Conservation (phyloP, 2,113 vertebrate genomes). For the Sinocyclocheilus anshuiensis region DNA sequence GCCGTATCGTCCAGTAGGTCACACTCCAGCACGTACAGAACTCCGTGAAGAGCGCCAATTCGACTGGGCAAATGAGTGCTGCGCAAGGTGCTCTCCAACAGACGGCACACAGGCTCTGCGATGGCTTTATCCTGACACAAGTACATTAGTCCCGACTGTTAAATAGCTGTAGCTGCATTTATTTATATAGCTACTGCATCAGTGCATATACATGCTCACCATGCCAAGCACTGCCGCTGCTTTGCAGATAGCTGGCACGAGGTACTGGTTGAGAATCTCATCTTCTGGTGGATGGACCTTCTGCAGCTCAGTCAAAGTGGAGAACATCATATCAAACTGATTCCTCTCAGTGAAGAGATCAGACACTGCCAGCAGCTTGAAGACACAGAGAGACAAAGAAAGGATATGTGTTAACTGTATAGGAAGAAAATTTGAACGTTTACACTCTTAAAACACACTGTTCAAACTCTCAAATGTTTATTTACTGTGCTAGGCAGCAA, state of each 20-base stretch:
- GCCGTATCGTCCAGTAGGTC: constrained; percentile 96
- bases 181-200: background rate
- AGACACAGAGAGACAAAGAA: background rate
- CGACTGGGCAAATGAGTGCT: constrained; percentile 93
- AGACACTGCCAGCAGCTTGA: constrained; percentile 92
- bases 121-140: constrained; percentile 87
- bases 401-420: background rate
- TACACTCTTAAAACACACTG: no score
- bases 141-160: background rate
- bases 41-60: constrained; percentile 91
- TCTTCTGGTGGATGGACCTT: constrained; percentile 93
- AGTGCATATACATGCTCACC: constrained; percentile 76
- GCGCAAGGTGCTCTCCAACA: constrained; percentile 89
- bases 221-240: constrained; percentile 96
- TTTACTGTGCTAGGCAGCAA: no score
- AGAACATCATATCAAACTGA: constrained; percentile 98
- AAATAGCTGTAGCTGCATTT: background rate
- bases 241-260: constrained; percentile 95
- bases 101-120: constrained; percentile 90
- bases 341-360: constrained; percentile 97
- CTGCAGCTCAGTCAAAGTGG: constrained; percentile 87
- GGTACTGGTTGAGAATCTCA: constrained; percentile 94
- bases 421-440: background rate
- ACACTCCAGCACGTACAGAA: constrained; percentile 94
- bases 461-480: no score